Conservation (phyloP, 2,113 vertebrate species). For the Melospiza georgiana region DNA sequence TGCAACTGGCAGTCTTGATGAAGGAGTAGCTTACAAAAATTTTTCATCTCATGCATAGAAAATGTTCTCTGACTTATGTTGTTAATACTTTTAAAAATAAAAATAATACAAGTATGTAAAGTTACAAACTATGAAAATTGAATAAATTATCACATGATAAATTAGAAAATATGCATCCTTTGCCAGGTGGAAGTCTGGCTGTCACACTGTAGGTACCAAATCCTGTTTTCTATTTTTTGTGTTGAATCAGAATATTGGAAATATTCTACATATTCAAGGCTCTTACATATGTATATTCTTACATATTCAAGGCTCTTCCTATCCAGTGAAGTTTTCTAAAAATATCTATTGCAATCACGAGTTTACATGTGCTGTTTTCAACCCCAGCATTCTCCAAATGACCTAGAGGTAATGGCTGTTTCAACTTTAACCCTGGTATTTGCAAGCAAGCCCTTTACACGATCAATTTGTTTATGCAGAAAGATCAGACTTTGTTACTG, state of each 20-base stretch:
- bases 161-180: background rate
- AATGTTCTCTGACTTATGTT: background rate
- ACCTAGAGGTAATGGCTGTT: constrained; percentile 44
- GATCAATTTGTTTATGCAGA: constrained; percentile 58
- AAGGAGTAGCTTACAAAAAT: background rate
- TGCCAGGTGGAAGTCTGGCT: background rate
- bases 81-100: background rate
- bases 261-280: background rate
- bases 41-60: background rate
- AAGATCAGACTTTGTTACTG: constrained; percentile 57
- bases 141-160: background rate
- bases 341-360: background rate
- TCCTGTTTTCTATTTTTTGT: background rate
- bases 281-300: background rate
- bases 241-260: background rate
- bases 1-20: background rate
- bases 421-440: constrained; percentile 54
- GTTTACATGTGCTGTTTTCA: background rate
- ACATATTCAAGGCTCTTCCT: background rate
- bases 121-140: background rate
- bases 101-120: background rate
- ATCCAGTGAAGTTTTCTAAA: background rate
- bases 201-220: background rate
- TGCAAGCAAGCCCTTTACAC: constrained; percentile 54
- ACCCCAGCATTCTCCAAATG: background rate